Evolutionary conservation across 2,888 invertebrate genomes (phyloP).

Genomic region (Diloba caeruleocephala): DNA sequence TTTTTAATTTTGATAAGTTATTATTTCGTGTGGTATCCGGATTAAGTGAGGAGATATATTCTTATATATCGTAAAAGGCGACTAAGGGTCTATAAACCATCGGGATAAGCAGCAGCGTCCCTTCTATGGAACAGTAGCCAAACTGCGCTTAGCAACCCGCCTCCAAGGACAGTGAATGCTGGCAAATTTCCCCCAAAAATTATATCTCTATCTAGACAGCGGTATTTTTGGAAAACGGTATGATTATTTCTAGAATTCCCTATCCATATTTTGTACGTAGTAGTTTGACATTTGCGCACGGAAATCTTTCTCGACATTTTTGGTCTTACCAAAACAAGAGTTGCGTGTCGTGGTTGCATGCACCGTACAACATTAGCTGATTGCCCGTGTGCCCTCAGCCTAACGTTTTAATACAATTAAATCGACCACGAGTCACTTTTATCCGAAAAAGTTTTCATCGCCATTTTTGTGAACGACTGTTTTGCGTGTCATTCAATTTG

Average conservation of each 20-base stretch:
- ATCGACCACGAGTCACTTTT: slow-evolving; percentile 81
- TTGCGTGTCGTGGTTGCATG: slow-evolving; percentile 85
- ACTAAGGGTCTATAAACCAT: too few relatives aligned
- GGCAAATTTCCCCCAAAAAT: too few relatives aligned
- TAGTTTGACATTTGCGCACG: slow-evolving; percentile 28
- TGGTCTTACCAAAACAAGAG: slow-evolving; percentile 58
- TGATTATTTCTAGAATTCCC: background rate
- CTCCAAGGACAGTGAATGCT: too few relatives aligned
- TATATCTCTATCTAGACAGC: slow-evolving; percentile 5
- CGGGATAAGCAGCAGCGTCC: too few relatives aligned
- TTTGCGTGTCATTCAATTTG: slow-evolving; percentile 77
- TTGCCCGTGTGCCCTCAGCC: slow-evolving; percentile 81
- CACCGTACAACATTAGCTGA: slow-evolving; percentile 83
- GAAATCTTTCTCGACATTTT: slow-evolving; percentile 38
- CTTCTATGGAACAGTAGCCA: too few relatives aligned
- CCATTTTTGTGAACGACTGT: slow-evolving; percentile 82
- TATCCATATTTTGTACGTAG: slow-evolving; percentile 14
- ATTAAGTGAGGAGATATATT: too few relatives aligned
- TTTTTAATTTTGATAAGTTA: background rate
- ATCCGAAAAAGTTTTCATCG: slow-evolving; percentile 81
- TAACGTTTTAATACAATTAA: slow-evolving; percentile 89
- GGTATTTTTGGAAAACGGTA: slow-evolving; percentile 2
- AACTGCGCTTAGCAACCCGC: too few relatives aligned
- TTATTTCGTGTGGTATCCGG: too few relatives aligned
- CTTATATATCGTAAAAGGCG: too few relatives aligned